These are phyloP conservation scores for Sapajus apella DNA, from an alignment of 2,113 vertebrate species.

Conservation along the genomic window DNA sequence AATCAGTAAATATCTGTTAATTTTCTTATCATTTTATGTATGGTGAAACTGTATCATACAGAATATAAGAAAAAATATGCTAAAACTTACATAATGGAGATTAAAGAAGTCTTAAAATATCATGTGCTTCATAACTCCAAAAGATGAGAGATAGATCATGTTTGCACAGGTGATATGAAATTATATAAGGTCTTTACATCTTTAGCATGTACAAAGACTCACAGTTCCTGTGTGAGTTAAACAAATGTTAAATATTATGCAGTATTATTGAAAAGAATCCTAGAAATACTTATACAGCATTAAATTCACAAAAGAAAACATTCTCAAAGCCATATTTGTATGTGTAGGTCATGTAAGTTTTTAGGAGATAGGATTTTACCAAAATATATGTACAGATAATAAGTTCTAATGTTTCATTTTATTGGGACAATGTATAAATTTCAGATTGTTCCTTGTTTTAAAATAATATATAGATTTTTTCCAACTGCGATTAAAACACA, in stretches of 20 bases:
- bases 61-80: not conserved
- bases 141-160: not conserved
- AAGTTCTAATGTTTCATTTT: not conserved
- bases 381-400: not conserved
- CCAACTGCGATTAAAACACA: not conserved
- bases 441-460: not conserved
- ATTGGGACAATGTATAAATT: not conserved
- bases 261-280: not conserved
- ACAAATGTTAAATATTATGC: constrained; percentile 43
- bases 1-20: not conserved
- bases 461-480: not conserved
- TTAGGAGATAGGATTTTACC: not conserved
- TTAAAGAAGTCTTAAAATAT: constrained; percentile 23
- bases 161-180: constrained; percentile 17
- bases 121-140: not conserved
- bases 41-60: not conserved
- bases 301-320: constrained; percentile 24
- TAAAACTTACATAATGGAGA: not conserved
- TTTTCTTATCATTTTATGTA: not conserved
- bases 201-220: not conserved
- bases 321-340: not conserved
- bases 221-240: constrained; percentile 16
- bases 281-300: not conserved
- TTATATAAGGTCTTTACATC: not conserved
- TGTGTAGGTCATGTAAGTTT: not conserved